phyloP scores from a whole-genome alignment of 1,140 invertebrate species.

The Chlorops oryzae region DNA sequence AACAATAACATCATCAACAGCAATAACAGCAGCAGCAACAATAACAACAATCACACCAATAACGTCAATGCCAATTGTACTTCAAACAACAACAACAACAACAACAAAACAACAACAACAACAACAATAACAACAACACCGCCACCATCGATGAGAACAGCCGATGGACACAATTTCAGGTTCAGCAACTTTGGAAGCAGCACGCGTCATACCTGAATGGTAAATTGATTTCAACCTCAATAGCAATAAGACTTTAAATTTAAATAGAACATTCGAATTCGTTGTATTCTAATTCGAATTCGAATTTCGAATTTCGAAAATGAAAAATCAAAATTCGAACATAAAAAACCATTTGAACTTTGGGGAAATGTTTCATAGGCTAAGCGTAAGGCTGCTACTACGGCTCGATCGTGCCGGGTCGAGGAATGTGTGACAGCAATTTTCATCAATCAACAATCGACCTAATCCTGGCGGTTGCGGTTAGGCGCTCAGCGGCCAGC shows the following conservation, averaged over 20 bases:
- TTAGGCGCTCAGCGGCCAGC: no score
- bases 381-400: no score
- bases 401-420: no score
- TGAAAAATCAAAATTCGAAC: no score
- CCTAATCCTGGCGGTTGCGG: no score
- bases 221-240: conserved; percentile 19
- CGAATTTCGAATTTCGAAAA: no score
- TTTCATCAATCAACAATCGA: no score
- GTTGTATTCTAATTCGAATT: no score
- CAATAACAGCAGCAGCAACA: conserved; percentile 27
- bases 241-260: background rate
- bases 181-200: conserved; percentile 47
- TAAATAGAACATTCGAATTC: no score
- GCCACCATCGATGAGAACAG: conserved; percentile 35
- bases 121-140: conserved; percentile 21
- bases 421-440: no score
- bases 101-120: conserved; percentile 26
- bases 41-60: conserved; percentile 36
- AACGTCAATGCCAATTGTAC: conserved; percentile 18
- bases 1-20: conserved; percentile 25
- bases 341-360: no score
- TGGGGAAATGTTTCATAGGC: no score
- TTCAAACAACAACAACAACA: conserved; percentile 16
- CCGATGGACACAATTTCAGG: conserved; percentile 48
- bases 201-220: conserved; percentile 46